Conservation (phyloP, 2,888 invertebrate genomes). For the Thymelicus sylvestris region DNA sequence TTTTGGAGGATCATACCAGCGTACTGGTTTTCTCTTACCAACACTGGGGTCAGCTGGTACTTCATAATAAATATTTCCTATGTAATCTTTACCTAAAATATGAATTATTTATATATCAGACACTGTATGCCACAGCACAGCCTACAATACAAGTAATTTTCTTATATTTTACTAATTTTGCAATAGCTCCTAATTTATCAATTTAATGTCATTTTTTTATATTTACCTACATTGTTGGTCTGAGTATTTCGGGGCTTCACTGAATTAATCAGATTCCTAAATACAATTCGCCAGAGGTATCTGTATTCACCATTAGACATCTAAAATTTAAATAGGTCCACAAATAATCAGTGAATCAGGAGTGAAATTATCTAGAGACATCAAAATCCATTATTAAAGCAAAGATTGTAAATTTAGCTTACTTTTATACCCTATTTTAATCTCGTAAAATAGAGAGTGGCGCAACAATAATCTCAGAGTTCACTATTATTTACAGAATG, state of each 20-base stretch:
- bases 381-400: too few relatives aligned
- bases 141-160: too few relatives aligned
- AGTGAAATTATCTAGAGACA: too few relatives aligned
- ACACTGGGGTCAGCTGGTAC: constrained; percentile 87
- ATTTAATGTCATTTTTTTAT: not conserved
- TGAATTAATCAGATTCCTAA: constrained; percentile 87
- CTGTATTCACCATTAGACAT: constrained; percentile 69
- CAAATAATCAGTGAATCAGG: too few relatives aligned
- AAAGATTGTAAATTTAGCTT: too few relatives aligned
- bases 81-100: constrained; percentile 89
- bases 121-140: too few relatives aligned
- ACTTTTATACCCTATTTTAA: not conserved
- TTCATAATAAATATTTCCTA: constrained; percentile 93
- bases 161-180: too few relatives aligned
- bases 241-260: constrained; percentile 71
- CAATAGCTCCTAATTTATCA: too few relatives aligned
- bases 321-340: constrained; percentile 48
- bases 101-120: not conserved
- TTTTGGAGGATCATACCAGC: constrained; percentile 90
- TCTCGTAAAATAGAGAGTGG: not conserved
- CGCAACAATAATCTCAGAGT: not conserved
- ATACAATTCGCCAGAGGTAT: constrained; percentile 74
- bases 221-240: constrained; percentile 70
- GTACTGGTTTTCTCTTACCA: constrained; percentile 86
- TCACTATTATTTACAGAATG: too few relatives aligned